Percentiles rank a stretch among this genome's conserved stretches.
phyloP scores from a whole-genome alignment of 2,888 invertebrate genomes.

The Meteorus colon region DNA sequence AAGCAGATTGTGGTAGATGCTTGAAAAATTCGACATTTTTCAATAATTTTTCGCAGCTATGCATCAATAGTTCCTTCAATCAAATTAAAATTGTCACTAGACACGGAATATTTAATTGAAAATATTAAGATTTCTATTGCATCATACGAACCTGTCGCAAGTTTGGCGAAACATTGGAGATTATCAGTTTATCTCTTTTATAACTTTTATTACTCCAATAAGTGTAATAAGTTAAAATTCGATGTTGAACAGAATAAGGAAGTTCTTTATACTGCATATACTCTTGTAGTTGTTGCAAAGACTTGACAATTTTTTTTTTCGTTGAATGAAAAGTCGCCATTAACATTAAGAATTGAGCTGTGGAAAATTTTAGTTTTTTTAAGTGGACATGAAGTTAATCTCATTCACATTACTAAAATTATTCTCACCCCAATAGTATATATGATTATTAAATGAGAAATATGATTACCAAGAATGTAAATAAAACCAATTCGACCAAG shows the following conservation, averaged over 20 bases:
- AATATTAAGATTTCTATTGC: not conserved
- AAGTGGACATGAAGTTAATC: not conserved
- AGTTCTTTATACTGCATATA: constrained; percentile 73
- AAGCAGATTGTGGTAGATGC: constrained; percentile 64
- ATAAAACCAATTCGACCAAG: constrained; percentile 64
- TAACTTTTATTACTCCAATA: constrained; percentile 71
- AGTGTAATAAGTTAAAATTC: constrained; percentile 68
- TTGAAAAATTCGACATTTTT: constrained; percentile 70
- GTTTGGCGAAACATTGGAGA: constrained; percentile 69
- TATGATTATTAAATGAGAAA: not conserved
- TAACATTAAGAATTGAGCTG: constrained; percentile 62
- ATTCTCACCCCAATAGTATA: not conserved
- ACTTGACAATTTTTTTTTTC: constrained; percentile 56
- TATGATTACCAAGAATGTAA: constrained; percentile 60
- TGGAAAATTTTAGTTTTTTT: not conserved
- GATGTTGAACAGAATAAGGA: constrained; percentile 66
- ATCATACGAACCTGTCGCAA: constrained; percentile 61
- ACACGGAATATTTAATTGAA: not conserved
- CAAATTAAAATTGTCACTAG: not conserved
- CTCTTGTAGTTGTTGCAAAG: constrained; percentile 70
- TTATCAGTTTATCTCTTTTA: constrained; percentile 69
- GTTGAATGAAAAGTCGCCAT: constrained; percentile 57
- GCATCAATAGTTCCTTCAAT: constrained; percentile 68
- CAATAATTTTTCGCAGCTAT: constrained; percentile 67
- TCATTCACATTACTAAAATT: constrained; percentile 1